Evolutionary conservation across 1,140 invertebrate species (phyloP), one percentile per base, ranked within the genome.

Genomic region (Zaprionus vittiger): DNA sequence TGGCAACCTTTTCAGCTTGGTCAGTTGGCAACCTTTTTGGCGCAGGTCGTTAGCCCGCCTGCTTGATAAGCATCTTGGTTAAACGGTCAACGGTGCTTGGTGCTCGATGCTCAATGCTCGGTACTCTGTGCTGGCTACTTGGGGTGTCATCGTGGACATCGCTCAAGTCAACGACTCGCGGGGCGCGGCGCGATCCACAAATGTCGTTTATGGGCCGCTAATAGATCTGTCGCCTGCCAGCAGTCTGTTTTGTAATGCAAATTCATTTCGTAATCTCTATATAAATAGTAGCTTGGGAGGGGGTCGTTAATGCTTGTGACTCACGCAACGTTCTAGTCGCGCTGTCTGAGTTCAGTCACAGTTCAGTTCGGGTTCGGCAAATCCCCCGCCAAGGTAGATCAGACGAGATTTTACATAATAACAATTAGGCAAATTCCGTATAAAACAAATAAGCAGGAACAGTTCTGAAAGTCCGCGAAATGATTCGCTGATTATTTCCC

Each of bases 111-210:
- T 34, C 9, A 9, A 4, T 11, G 31, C 31, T 31, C 31, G 31
- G 15, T 22, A 17, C 41, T 17, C 41, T 11, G 41, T 17, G n/a
- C 41, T 47, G 31, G 54, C 15, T 38, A 38, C 31, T 63, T 65
- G 55, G 14, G 44, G 49, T 47, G 44, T 28, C 24, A 31, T 56
- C 60, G 28, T 64, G 63, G 17, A 54, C 74, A 84, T 79, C 80
- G 63, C 72, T 73, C 75, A 89, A 84, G 84, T 89, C 84, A 84
- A 81, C 79, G 84, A 87, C 84, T 89, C 81, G 68, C 20, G 65
- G 78, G 81, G 81, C 84, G 85, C 79, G 79, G 56, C 66, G 84
- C 41, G 41, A 71, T 89, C 78, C 63, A 87, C 55, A 87, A 87
- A 59, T 83, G 84, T 89, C 81, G 74, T 56, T 79, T 60, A 54